These are phyloP conservation scores for Neomorphus geoffroyi DNA, from an alignment of 2,797 vertebrate genomes.

Conservation along the genomic window DNA sequence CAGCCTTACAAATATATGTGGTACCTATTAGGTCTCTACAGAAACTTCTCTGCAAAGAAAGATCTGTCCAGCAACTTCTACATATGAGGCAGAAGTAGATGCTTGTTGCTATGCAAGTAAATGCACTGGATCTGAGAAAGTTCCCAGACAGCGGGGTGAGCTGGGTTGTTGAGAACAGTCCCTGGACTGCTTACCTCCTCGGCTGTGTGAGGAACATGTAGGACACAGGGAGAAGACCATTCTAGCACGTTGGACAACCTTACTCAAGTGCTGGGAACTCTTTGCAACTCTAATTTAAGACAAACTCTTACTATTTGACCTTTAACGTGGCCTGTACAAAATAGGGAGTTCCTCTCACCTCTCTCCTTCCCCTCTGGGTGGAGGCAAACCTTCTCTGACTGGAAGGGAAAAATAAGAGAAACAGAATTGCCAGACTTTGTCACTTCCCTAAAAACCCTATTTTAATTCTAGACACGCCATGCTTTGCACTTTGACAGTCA, in stretches of 20 bases:
- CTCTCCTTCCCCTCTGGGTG: background rate
- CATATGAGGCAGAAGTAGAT: background rate
- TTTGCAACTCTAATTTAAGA: background rate
- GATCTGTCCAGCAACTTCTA: background rate
- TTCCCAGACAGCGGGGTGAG: background rate
- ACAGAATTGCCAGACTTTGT: background rate
- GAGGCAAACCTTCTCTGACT: background rate
- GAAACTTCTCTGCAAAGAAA: background rate
- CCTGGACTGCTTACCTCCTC: background rate
- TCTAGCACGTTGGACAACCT: background rate
- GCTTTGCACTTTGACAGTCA: background rate
- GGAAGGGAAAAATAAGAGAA: background rate
- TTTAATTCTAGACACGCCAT: accelerated
- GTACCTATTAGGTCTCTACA: background rate
- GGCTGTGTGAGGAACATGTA: accelerated
- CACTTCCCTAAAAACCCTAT: background rate
- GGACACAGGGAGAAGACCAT: background rate
- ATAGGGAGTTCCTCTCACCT: background rate
- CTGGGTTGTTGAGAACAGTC: background rate
- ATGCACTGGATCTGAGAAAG: background rate
- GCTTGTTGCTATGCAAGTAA: background rate
- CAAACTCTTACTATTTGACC: background rate
- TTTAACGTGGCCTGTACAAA: background rate
- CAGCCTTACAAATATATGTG: background rate
- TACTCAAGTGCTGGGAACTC: background rate